A percentile compares a stretch with the other conserved stretches of the same genome.
These are phyloP conservation scores for Dicaeum eximium DNA, from an alignment of 2,113 vertebrate species.

Conservation along the genomic window DNA sequence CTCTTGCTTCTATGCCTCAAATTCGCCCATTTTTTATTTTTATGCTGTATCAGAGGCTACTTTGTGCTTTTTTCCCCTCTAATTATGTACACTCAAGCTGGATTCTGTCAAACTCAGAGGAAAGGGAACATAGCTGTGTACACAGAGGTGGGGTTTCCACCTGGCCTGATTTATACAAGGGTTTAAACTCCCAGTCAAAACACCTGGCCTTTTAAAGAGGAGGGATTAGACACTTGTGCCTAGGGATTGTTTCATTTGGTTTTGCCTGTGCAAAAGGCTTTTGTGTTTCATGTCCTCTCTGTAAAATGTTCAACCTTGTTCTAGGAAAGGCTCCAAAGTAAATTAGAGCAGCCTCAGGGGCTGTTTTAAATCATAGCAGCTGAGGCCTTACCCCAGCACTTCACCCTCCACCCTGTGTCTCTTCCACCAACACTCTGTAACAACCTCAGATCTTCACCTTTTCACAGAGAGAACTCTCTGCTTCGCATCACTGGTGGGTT, in stretches of 20 bases:
- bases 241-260: neutral
- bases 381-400: neutral
- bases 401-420: neutral
- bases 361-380: conserved; percentile 53
- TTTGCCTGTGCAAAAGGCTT: conserved; percentile 11
- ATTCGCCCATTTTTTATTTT: neutral
- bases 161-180: neutral
- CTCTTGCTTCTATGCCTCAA: neutral
- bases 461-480: neutral
- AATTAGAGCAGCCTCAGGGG: conserved; percentile 30
- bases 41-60: neutral
- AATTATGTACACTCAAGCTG: neutral
- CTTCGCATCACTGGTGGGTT: neutral
- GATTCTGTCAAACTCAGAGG: neutral
- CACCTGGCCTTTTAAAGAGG: conserved; percentile 18
- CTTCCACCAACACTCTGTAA: neutral
- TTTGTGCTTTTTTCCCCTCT: neutral
- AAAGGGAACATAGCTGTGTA: neutral
- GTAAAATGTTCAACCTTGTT: conserved; percentile 38
- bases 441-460: neutral
- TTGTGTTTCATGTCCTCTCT: conserved; percentile 2
- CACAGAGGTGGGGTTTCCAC: conserved; percentile 11
- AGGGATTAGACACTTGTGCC: neutral
- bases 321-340: conserved; percentile 53
- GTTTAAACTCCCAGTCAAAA: neutral